phyloP scores from a whole-genome alignment of 2,797 vertebrate genomes.

The Danio aesculapii region DNA sequence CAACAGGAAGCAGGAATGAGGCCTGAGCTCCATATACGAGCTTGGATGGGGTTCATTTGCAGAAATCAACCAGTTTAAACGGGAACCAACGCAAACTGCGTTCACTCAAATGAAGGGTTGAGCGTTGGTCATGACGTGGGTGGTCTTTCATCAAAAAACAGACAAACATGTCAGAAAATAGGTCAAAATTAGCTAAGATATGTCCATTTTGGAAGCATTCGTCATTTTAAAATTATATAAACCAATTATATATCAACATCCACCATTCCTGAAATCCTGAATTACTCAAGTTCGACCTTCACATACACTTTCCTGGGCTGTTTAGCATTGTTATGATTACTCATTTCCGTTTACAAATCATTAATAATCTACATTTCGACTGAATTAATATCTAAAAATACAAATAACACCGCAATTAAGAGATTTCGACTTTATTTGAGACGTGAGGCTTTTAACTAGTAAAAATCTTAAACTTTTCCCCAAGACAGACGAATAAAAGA shows the following conservation, averaged over 20 bases:
- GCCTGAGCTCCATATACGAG: not conserved
- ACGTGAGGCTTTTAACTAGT: not conserved
- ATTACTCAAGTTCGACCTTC: not conserved
- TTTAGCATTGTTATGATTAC: not conserved
- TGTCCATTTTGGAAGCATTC: not conserved
- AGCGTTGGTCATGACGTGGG: slow-evolving; percentile 3
- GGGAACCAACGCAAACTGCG: not conserved
- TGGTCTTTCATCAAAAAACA: slow-evolving; percentile 23
- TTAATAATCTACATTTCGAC: not conserved
- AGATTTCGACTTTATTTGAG: not conserved
- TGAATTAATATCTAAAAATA: not conserved
- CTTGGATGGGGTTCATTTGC: too few relatives aligned
- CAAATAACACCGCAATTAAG: not conserved
- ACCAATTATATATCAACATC: accelerated
- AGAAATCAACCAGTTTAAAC: not conserved
- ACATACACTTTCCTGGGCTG: not conserved
- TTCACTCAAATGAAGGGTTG: not conserved
- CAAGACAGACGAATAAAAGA: not conserved
- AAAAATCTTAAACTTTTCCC: not conserved
- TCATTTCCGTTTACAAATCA: not conserved
- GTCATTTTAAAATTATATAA: not conserved
- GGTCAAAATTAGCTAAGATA: not conserved
- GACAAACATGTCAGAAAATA: not conserved
- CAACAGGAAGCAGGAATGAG: not conserved
- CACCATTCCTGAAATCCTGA: not conserved